Base-by-base conservation (phyloP, 1,140 invertebrate species). In the Hesperophylax magnus region DNA sequence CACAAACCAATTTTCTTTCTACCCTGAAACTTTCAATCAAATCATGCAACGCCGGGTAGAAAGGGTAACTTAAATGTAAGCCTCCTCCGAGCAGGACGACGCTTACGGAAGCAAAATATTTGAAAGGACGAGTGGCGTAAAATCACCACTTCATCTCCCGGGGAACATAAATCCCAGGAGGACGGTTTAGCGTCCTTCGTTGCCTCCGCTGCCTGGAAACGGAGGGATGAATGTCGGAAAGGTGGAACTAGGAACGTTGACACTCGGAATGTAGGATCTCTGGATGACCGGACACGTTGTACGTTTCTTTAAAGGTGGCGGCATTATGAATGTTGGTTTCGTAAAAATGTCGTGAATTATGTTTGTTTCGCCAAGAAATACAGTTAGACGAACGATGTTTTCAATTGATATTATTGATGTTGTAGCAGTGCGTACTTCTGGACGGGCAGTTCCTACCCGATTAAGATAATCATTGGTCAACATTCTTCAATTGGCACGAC, bases 111-210 rank as follows among this genome's bases (percentile, higher is more conserved):
- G 81, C 81, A 77, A 82, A 82, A 79, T 79, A 79, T 65, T 65
- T 69, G 77, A 78, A 80, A 80, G 82, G 82, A 81, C 79, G 67
- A 83, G 71, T 60, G 76, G 82, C 82, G 82, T 81, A 81, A 83
- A 83, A 83, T 80, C 79, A 77, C 82, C 82, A 78, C 82, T 83
- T 81, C 79, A 80, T 83, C 82, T 81, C 79, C 56, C 63, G 34
- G 47, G 34, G 67, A 63, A 61, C 81, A 78, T 82, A 82, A 82
- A 82, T 82, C 78, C 74, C 53, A 54, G 17, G 17, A 18, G 65
- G 63, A 39, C 5, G 34, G 34, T 39, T 39, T 39, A 39, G 34
- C 34, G n/a, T n/a, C n/a, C n/a, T n/a, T n/a, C n/a, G n/a, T n/a
- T 5, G 34, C 27, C 27, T 31, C 27, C 27, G 34, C 34, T 39